These are phyloP conservation scores for Hippasteria phrygiana DNA, from an alignment of 53 echinoderm and acorn worm species.

Conservation along the genomic window DNA sequence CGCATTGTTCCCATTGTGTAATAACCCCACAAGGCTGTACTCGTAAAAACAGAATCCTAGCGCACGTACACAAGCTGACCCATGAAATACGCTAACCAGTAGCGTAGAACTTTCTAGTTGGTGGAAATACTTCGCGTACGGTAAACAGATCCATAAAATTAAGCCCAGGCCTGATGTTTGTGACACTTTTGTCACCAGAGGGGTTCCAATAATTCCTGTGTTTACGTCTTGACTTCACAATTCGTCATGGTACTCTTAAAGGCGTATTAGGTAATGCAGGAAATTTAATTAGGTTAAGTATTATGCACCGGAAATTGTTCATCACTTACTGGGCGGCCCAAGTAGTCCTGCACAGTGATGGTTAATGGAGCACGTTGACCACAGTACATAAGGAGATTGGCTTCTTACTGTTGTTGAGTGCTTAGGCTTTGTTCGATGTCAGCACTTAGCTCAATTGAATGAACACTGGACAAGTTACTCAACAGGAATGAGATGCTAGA, in stretches of 20 bases:
- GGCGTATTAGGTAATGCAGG: slow-evolving; percentile 20
- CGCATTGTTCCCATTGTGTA: too few species aligned
- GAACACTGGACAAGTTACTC: not conserved
- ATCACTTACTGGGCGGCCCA: slow-evolving; percentile 9
- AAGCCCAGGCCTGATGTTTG: too few species aligned
- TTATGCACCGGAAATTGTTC: slow-evolving; percentile 26
- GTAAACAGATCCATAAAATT: too few species aligned
- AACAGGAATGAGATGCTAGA: not conserved
- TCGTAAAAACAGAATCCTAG: too few species aligned
- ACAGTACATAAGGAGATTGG: not conserved
- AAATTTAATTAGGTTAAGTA: slow-evolving; percentile 52
- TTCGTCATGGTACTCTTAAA: not conserved
- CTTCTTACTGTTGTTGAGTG: slow-evolving; percentile 9
- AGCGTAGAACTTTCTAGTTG: too few species aligned
- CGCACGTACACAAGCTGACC: too few species aligned
- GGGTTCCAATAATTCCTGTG: not conserved
- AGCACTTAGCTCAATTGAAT: slow-evolving; percentile 14
- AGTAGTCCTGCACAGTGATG: not conserved
- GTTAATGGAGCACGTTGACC: not conserved
- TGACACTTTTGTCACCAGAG: not conserved
- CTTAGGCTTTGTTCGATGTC: slow-evolving; percentile 16
- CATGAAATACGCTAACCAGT: too few species aligned
- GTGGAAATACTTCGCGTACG: too few species aligned
- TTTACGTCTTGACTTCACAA: not conserved
- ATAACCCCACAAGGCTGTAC: too few species aligned